phyloP scores from a whole-genome alignment of 1,140 invertebrate species.

The Zelostemma sp. region DNA sequence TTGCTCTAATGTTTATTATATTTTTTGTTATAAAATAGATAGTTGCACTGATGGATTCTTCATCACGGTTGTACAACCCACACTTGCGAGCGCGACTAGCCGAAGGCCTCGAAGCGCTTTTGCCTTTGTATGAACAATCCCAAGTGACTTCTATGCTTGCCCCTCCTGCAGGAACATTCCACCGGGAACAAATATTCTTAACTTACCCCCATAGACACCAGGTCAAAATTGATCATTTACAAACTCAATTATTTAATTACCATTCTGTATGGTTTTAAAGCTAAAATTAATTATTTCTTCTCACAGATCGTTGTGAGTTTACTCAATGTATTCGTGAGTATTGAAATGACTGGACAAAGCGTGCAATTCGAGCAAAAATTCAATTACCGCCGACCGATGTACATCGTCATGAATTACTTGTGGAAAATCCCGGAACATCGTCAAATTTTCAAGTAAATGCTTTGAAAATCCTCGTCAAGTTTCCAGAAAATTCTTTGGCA shows the following conservation, averaged over 20 bases:
- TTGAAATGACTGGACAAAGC: constrained; percentile 96
- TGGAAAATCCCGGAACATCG: constrained; percentile 86
- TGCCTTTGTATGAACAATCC: constrained; percentile 72
- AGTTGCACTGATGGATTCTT: constrained; percentile 78
- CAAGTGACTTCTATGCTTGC: constrained; percentile 72
- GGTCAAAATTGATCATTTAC: constrained; percentile 54
- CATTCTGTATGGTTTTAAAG: constrained; percentile 13
- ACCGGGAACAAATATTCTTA: constrained; percentile 83
- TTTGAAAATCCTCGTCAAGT: not conserved
- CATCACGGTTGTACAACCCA: constrained; percentile 88
- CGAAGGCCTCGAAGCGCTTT: constrained; percentile 86
- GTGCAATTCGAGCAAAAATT: constrained; percentile 98
- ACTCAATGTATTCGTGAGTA: constrained; percentile 93
- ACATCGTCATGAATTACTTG: constrained; percentile 91
- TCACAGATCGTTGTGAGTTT: constrained; percentile 79
- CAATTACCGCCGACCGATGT: constrained; percentile 96
- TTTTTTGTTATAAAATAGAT: constrained; percentile 45
- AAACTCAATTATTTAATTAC: constrained; percentile 12
- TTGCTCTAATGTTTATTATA: too few relatives aligned
- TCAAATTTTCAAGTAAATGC: constrained; percentile 79
- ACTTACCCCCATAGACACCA: constrained; percentile 80
- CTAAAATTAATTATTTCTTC: constrained; percentile 16
- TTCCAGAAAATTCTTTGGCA: too few relatives aligned
- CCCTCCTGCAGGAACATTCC: constrained; percentile 75
- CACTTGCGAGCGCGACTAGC: constrained; percentile 92